Conservation (phyloP, 2,113 vertebrate genomes). For the Rhombomys opimus region DNA sequence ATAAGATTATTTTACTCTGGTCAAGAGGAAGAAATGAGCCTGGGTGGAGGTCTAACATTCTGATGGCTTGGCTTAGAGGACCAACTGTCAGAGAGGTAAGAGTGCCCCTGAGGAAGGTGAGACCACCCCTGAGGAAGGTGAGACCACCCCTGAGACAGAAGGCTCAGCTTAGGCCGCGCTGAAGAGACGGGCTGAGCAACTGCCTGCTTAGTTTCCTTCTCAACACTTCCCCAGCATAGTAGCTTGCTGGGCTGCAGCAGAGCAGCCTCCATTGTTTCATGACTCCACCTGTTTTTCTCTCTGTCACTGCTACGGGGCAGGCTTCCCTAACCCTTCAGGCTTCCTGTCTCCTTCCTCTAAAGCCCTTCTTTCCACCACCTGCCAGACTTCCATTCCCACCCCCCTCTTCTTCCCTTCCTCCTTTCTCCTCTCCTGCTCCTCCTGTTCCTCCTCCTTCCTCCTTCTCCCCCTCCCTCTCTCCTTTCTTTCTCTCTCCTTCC, state of each 20-base stretch:
- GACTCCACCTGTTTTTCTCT: background rate
- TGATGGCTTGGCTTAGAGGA: background rate
- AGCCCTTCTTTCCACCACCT: background rate
- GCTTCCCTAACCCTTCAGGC: accelerated
- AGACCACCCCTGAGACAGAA: too few relatives aligned
- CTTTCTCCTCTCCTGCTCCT: background rate
- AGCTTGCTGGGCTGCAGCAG: background rate
- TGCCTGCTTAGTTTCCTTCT: background rate
- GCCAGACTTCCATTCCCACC: background rate
- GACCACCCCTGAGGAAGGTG: background rate
- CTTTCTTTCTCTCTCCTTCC: background rate
- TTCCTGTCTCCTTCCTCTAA: background rate
- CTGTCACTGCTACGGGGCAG: background rate
- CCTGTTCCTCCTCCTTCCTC: too few relatives aligned
- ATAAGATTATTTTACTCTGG: background rate
- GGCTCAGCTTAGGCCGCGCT: background rate
- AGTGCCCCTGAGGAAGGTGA: background rate
- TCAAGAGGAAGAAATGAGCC: background rate
- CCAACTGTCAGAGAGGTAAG: background rate
- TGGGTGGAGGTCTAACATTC: background rate
- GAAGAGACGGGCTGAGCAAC: background rate
- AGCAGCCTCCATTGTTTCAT: background rate
- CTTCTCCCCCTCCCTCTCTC: too few relatives aligned
- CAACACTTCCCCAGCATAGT: background rate
- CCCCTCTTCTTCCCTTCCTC: too few relatives aligned